Base-by-base conservation (phyloP, 2,888 invertebrate species). In the Frankliniella intonsa region DNA sequence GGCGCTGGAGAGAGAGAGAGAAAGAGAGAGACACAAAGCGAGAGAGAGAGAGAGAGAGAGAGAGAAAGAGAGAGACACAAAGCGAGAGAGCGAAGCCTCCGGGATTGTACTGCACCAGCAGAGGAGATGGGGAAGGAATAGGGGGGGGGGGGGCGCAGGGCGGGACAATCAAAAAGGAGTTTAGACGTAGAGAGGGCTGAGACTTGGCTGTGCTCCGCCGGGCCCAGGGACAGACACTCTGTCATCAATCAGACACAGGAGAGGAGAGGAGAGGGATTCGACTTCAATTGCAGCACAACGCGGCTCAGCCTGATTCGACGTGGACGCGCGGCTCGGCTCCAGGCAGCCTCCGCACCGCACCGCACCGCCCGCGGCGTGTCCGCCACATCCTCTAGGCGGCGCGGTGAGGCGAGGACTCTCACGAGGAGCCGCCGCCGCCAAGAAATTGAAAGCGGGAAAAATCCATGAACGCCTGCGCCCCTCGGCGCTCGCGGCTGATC, bases 151-250 rank as follows among this genome's bases (percentile, higher is more conserved):
- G 55, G 55, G 7, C 55, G 55, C 55, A 22, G 22, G 69, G 22
- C 69, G 69, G 69, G 69, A 76, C 69, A 76, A 76, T 76, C 69
- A 76, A 76, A 76, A 76, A 76, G 69, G 69, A 76, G 25, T 76
- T 76, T 76, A 12, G 25, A 14, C 62, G 62, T 62, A 62, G 62
- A 62, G 62, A 62, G 17, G 19, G 55, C 38, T 38, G 38, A n/a
- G n/a, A 38, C 38, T 38, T 3, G 38, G 38, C 38, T 38, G 38
- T 38, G 38, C 38, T 5, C 38, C 3, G 38, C 38, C 38, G n/a
- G 22, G 69, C 69, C 22, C 19, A 11, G 55, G 55, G 7, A 17
- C 69, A 69, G 22, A 22, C 22, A 22, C 22, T 10, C 69, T 76
- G 69, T 76, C 69, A 76, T 76, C 69, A 76, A 76, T 76, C 69